Conservation (phyloP, 2,888 invertebrate genomes). For the Ligdia adustata region DNA sequence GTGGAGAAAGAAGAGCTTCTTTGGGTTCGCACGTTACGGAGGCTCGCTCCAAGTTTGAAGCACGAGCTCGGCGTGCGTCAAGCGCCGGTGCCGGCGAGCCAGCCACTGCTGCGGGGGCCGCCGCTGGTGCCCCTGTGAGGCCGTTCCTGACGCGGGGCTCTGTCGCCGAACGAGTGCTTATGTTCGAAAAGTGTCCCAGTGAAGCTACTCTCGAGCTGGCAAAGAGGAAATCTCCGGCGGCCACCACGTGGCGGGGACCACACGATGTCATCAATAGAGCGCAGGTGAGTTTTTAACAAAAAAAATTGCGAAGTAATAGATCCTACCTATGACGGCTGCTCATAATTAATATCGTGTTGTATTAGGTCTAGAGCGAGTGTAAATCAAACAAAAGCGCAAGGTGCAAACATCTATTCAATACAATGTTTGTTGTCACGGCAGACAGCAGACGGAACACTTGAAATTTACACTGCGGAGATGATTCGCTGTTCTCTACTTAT, state of each 20-base stretch:
- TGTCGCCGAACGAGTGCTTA: conserved; percentile 94
- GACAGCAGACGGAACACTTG: conserved; percentile 14
- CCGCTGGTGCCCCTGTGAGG: conserved; percentile 85
- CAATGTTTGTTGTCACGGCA: conserved; percentile 30
- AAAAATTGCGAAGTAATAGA: too few species aligned
- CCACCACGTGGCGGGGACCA: conserved; percentile 83
- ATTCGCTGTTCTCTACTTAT: neutral
- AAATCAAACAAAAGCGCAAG: conserved; percentile 29
- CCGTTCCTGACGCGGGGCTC: conserved; percentile 95
- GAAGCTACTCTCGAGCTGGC: conserved; percentile 87
- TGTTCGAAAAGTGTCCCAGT: conserved; percentile 95
- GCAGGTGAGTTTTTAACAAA: conserved; percentile 74
- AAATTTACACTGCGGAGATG: conserved; percentile 2
- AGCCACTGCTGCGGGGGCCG: conserved; percentile 75
- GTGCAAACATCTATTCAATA: conserved; percentile 31
- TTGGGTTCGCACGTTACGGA: conserved; percentile 79
- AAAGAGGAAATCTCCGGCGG: conserved; percentile 85
- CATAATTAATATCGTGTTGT: too few species aligned
- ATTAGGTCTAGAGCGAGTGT: conserved; percentile 19
- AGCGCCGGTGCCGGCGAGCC: conserved; percentile 66
- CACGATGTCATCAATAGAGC: conserved; percentile 82
- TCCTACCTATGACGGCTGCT: too few species aligned
- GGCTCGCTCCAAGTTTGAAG: conserved; percentile 78
- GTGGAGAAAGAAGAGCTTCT: conserved; percentile 71
- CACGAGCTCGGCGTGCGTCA: conserved; percentile 76